Evolutionary conservation across 1,140 invertebrate species (phyloP), one percentile per base, ranked within the genome.

Genomic region (Drosophila azteca): DNA sequence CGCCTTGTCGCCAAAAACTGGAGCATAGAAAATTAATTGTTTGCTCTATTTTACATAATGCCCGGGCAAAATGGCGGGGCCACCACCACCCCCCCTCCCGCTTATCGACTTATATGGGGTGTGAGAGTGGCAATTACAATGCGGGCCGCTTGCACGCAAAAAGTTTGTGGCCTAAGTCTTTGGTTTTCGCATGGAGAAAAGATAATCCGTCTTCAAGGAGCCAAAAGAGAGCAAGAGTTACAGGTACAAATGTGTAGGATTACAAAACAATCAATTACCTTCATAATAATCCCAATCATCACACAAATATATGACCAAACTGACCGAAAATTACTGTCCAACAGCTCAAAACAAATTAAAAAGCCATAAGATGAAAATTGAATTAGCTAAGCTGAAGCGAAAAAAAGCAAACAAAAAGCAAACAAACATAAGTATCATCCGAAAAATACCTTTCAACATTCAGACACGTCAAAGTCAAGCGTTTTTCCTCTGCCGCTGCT

Each of bases 21-120:
- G 90, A 90, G 90, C 90, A 90, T 70, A 90, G 89, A 90, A 90
- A 90, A 90, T 87, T 85, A 90, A 90, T 85, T 90, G 85, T 65
- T 64, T 78, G 75, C 67, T 84, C 84, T 71, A 82, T 88, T 90
- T 90, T 90, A 88, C 89, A 90, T 90, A 90, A 90, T 90, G 70
- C 73, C 67, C 29, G 54, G 48, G 35, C 26, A 35, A 41, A 62
- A 58, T 54, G 31, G 1, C 17, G 39, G n/a, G n/a, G n/a, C n/a
- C n/a, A n/a, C n/a, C n/a, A n/a, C n/a, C n/a, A n/a, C 22, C 22
- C 22, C 22, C 22, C 22, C 22, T 0, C 2, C 5, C 35, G 55
- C 29, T 67, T 68, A 71, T 69, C 60, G 41, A 9, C 31, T 3
- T 31, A 3, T 45, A 44, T 20, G 41, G 11, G 53, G 54, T 45